Conservation (phyloP, 2,113 vertebrate species). For the Neoarius graeffei region DNA sequence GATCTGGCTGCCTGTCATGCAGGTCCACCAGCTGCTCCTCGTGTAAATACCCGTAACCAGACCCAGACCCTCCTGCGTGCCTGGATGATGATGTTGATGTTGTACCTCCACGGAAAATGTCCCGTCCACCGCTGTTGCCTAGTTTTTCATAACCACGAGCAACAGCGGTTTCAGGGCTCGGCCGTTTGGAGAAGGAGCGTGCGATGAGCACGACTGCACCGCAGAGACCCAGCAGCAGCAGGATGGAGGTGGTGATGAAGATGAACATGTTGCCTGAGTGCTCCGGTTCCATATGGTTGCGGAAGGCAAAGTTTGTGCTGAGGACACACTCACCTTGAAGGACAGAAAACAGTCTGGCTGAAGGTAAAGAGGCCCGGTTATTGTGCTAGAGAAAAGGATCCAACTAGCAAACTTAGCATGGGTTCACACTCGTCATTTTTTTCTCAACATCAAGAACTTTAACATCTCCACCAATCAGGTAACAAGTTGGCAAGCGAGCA, state of each 20-base stretch:
- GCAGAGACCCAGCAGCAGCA: conserved; percentile 76
- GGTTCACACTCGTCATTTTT: background rate
- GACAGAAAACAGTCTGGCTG: background rate
- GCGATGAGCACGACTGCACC: conserved; percentile 73
- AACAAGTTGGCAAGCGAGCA: background rate
- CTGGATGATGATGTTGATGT: conserved; percentile 63
- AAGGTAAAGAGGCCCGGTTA: background rate
- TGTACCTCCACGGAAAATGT: conserved; percentile 55
- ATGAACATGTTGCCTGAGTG: conserved; percentile 68
- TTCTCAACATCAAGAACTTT: background rate
- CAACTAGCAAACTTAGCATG: background rate
- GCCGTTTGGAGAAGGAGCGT: conserved; percentile 71
- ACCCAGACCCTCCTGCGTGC: conserved; percentile 60
- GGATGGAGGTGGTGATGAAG: conserved; percentile 75
- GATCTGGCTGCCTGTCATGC: conserved; percentile 57
- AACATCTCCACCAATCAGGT: background rate
- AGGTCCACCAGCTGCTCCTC: conserved; percentile 84
- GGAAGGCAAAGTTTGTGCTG: conserved; percentile 63
- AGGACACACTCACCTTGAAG: conserved; percentile 84
- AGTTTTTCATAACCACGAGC: conserved; percentile 84
- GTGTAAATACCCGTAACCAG: conserved; percentile 66
- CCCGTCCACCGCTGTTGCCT: conserved; percentile 54
- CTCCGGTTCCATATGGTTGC: conserved; percentile 62
- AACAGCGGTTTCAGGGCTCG: conserved; percentile 53
- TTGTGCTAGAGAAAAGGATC: background rate